A percentile compares a stretch with the other conserved stretches of the same genome.
phyloP scores from a whole-genome alignment of 2,797 vertebrate genomes.

The Diceros bicornis region DNA sequence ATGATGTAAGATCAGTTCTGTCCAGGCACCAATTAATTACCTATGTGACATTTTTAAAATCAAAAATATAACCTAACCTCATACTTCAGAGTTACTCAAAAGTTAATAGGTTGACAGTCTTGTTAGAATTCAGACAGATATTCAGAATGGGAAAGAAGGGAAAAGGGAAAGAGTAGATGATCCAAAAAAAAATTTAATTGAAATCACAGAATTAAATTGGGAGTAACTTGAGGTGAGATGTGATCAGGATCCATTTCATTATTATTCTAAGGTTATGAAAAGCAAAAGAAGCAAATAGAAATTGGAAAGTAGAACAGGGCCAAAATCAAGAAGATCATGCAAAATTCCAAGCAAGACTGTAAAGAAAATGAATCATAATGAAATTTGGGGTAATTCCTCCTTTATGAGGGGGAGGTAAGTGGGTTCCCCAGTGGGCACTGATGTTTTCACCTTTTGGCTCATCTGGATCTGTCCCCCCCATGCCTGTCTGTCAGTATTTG shows the following conservation, averaged over 20 bases:
- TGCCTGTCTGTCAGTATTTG: not conserved
- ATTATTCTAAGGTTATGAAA: not conserved
- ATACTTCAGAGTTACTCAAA: constrained; percentile 25
- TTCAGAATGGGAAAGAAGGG: not conserved
- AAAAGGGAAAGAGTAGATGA: not conserved
- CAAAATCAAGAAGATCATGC: not conserved
- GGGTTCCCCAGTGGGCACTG: not conserved
- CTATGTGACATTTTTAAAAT: not conserved
- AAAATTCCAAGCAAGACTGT: constrained; percentile 10
- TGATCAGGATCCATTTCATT: not conserved
- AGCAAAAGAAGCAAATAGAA: not conserved
- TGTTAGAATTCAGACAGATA: not conserved
- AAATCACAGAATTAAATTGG: not conserved
- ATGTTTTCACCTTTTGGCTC: not conserved
- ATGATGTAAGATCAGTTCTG: not conserved
- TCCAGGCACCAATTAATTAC: not conserved
- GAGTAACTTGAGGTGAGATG: not conserved
- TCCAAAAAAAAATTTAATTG: not conserved
- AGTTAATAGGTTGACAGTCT: not conserved
- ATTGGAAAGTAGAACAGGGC: not conserved
- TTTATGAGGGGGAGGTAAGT: not conserved
- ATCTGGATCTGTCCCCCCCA: not conserved
- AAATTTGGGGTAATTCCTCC: not conserved
- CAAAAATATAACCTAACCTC: not conserved
- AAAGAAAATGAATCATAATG: constrained; percentile 10